Evolutionary conservation across 1,140 invertebrate genomes (phyloP), one percentile per base, ranked within the genome.

Genomic region (Aphis gossypii): DNA sequence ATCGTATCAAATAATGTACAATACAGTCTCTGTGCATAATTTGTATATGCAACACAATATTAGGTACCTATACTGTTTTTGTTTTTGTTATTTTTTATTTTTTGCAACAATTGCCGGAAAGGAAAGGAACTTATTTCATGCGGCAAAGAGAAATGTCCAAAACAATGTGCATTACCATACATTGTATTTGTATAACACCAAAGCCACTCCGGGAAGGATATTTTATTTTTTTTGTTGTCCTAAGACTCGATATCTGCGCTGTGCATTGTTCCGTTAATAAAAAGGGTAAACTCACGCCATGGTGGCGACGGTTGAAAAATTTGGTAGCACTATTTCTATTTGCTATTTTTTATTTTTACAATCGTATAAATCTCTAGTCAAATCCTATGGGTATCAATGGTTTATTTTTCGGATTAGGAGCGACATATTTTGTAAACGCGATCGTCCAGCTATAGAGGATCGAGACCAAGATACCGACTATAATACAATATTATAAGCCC

Each of bases 171-270:
- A 51, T 88, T 51, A 88, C 87, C 46, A 51, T 88, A 88, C 20
- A 88, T 48, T 35, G 87, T 35, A 35, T 88, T 88, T 88, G 87
- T 51, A 88, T 88, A 88, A 35, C 87, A 88, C 87, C 87, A 88
- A 88, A 88, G 87, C 46, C 87, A 88, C 44, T 88, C n/a, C 20
- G 46, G 30, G 18, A 88, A 51, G n/a, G 46, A 88, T 88, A 51
- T 88, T 51, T 51, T 51, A 51, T 51, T 48, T 68, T 25, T 68
- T 68, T 60, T 30, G 8, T 30, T 51, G 44, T 88, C 44, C 51
- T 88, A 88, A 51, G 25, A 51, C 44, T 88, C 35, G 44, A 87
- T 48, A 87, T 44, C 84, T 86, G 44, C 41, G 23, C 44, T 86
- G 84, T 86, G 41, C 84, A 46, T 88, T 88, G 87, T 88, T 48